Base-by-base conservation (phyloP, 2,113 vertebrate genomes). In the Noctilio leporinus region DNA sequence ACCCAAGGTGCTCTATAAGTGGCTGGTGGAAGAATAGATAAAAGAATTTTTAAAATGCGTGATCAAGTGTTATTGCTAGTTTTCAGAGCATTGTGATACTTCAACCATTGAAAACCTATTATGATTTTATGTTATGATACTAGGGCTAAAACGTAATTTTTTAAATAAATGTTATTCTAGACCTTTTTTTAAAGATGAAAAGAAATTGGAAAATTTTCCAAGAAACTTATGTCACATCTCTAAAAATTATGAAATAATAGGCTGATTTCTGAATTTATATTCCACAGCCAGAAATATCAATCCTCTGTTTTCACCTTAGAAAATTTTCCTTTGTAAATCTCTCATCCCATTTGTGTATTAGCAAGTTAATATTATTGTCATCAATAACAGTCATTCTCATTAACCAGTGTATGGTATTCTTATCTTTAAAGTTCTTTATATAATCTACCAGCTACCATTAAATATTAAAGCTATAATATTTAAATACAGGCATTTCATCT, bases 401-500 rank as follows among this genome's bases (percentile, higher is more conserved):
- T 78, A 84, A 12, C 64, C 64, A 83, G 33, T 45, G 24, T 33
- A 22, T 64, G 4, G 49, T 33, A 2, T 47, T 91, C 49, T 84
- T 57, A 75, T 69, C 78, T 51, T 72, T 40, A 89, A 86, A 64
- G 51, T 65, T 85, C 80, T 93, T 69, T 81, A 38, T 15, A 92
- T 24, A 81, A 43, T 91, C 59, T 76, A 76, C 28, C 49, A 81
- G 45, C 53, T 84, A 67, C 33, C 14, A 69, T 65, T 93, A 81
- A 80, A 76, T 95, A 93, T 89, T 92, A 82, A 93, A 98, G 97
- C 96, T 96, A 94, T 96, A 97, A 97, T 96, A 97, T 93, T 98
- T 98, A 98, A 98, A 98, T 97, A 95, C 0, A 55, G 62, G 96
- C 95, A 96, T 97, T 98, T 97, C 80, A 72, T 97, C 91, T 96